phyloP scores from a whole-genome alignment of 2,888 invertebrate species.

The Protodeltote pygarga region DNA sequence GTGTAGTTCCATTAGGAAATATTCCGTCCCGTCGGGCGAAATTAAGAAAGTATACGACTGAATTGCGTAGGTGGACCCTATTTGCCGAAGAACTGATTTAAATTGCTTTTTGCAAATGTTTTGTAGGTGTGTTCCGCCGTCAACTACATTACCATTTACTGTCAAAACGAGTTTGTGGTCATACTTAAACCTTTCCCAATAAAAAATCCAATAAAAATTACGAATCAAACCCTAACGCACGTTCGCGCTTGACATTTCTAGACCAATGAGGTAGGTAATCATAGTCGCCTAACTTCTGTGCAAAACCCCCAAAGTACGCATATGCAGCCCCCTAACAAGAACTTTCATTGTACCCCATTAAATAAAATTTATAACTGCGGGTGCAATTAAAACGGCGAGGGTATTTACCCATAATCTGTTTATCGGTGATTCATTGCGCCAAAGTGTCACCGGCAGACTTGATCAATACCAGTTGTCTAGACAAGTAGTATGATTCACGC shows the following conservation, averaged over 20 bases:
- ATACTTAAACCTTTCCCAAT: neutral
- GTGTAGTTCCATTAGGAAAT: too few species aligned
- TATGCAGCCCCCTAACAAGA: conserved; percentile 8
- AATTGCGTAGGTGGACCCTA: too few species aligned
- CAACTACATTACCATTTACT: too few species aligned
- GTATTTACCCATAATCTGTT: conserved; percentile 41
- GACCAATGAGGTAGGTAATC: neutral
- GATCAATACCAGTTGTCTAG: conserved; percentile 50
- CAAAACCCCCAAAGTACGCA: neutral
- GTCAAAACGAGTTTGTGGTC: neutral
- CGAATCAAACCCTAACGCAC: neutral
- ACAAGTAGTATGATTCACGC: conserved; percentile 36
- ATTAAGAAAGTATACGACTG: too few species aligned
- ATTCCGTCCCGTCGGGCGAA: too few species aligned
- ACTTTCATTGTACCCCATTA: conserved; percentile 14
- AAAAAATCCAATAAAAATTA: neutral
- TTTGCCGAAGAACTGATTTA: too few species aligned
- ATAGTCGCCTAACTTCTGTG: neutral
- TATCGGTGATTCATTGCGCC: conserved; percentile 44
- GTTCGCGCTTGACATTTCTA: neutral
- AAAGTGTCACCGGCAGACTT: conserved; percentile 31
- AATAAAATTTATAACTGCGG: conserved; percentile 41
- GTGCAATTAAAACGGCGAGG: conserved; percentile 38
- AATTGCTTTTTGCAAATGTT: too few species aligned
- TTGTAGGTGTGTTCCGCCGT: too few species aligned